Base-by-base conservation (phyloP, 2,888 invertebrate species). In the Schizaphis graminum region DNA sequence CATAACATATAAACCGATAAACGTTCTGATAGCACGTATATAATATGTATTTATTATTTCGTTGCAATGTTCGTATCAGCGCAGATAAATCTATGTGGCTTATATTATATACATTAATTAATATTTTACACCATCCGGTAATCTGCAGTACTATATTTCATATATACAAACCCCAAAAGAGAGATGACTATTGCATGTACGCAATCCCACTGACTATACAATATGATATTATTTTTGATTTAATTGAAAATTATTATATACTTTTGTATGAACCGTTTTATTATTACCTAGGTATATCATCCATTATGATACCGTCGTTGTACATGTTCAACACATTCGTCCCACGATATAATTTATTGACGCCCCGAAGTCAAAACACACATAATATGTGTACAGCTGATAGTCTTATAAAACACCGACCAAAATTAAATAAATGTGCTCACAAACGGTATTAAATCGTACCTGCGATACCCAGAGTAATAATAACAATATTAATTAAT, bases 301-400 rank as follows among this genome's bases (percentile, higher is more conserved):
- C 0, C 26, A 67, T n/a, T 86, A 86, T 86, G 77, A 41, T 86
- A 47, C 44, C 26, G 53, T 41, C 88, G 88, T 35, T 1, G 88
- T 49, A 87, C 87, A 7, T 77, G 84, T 41, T 56, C 89, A 85
- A 77, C 77, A 56, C 93, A 84, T 88, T 92, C 53, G 93, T 93
- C 93, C 89, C 93, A 93, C 93, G 84, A 84, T 89, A 89, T 89
- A 93, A 93, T 93, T 93, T 93, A 93, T 93, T n/a, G 84, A 93
- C 93, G 93, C 89, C 93, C 93, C 56, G 89, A 28, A 93, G 93
- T 88, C 89, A 89, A 93, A 93, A 89, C 41, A 56, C 49, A 56
- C 49, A 91, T 47, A 90, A 41, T 61, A 89, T 77, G 77, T 35
- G 35, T 77, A 77, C 77, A 21, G 35, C 21, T 77, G 35, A 77